Base-by-base conservation (phyloP, 1,140 invertebrate genomes). In the Cataglyphis hispanica region DNA sequence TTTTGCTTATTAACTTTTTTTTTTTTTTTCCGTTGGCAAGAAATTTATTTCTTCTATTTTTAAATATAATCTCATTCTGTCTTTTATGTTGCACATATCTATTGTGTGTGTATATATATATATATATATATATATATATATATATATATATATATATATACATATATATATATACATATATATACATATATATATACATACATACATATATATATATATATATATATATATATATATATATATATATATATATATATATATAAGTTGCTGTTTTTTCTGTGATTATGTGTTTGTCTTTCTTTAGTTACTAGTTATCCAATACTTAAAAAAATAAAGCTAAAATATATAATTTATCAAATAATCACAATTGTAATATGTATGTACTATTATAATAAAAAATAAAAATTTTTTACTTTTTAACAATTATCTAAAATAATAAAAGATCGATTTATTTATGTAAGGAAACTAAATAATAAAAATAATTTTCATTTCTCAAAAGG, bases 221-320 rank as follows among this genome's bases (percentile, higher is more conserved):
- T n/a, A n/a, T n/a, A n/a, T n/a, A n/a, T n/a, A n/a, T n/a, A 31
- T 2, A 31, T 2, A 31, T 2, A 31, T n/a, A 31, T 0, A 3
- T 3, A 31, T 3, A 31, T 3, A 31, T 3, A 31, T 3, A 31
- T 0, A 31, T 0, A 31, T 31, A 31, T 31, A 3, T 31, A 31
- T 31, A 31, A 63, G 53, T 56, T 75, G 46, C 84, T 10, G 81
- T 63, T 90, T 90, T 58, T 90, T 90, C 8, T 67, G 56, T 70
- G 6, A 64, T 83, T 69, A 77, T 19, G 78, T 58, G 66, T 64
- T 88, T 86, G 86, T 86, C 85, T 86, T 61, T 64, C 60, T 83
- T 81, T 80, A 69, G 43, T 81, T 86, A 27, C 70, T 74, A 90
- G 93, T 95, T 94, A 94, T 95, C 94, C 94, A 94, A 95, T 94